These are phyloP conservation scores for Lapara coniferarum DNA, from an alignment of 2,888 invertebrate species.

Conservation along the genomic window DNA sequence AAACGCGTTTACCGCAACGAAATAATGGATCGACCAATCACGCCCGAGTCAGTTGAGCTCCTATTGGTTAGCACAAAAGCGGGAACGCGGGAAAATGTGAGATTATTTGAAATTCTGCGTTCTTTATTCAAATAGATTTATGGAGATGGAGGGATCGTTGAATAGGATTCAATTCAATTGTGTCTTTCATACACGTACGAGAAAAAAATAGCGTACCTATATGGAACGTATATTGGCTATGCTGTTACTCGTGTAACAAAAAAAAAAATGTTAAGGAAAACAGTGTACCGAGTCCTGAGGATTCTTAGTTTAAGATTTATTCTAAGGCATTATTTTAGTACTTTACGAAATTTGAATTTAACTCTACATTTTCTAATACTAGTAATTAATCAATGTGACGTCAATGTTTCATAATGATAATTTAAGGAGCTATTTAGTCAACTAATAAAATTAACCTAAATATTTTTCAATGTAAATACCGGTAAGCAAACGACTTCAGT, in stretches of 20 bases:
- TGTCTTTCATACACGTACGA: conserved; percentile 1
- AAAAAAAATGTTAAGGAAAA: no score
- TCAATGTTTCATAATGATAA: no score
- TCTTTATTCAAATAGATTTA: conserved; percentile 25
- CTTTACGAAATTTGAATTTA: no score
- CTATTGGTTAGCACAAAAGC: conserved; percentile 44
- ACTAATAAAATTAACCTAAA: no score
- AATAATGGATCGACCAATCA: conserved; percentile 48
- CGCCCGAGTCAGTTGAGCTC: conserved; percentile 35
- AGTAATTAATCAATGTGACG: no score
- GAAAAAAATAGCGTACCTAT: not conserved
- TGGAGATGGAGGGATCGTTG: not conserved
- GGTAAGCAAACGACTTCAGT: not conserved
- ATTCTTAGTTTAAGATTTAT: not conserved
- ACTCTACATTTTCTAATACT: no score
- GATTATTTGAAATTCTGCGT: conserved; percentile 41
- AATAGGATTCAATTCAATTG: conserved; percentile 13
- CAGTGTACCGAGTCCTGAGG: no score
- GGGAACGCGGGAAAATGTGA: conserved; percentile 39
- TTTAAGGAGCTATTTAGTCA: no score
- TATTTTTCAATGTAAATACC: not conserved
- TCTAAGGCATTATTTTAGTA: not conserved
- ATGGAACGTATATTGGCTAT: not conserved
- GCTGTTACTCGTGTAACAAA: not conserved
- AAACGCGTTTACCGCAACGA: conserved; percentile 37